A percentile compares a stretch with the other conserved stretches of the same genome.
Evolutionary conservation across 2,888 invertebrate species (phyloP).

Genomic region (Acrobasis repandana): DNA sequence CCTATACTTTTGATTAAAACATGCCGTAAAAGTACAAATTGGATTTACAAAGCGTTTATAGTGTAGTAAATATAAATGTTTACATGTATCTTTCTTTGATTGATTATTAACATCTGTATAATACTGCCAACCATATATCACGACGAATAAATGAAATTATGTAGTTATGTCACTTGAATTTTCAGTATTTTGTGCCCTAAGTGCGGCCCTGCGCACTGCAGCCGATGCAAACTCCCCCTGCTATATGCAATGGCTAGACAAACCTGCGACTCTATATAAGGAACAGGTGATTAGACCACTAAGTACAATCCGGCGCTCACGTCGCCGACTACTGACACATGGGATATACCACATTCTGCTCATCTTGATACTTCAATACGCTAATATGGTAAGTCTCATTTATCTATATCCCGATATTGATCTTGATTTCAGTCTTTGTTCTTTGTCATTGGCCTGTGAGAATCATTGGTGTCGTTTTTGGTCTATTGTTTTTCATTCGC

Average conservation of each 20-base stretch:
- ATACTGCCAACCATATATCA: background rate
- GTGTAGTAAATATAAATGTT: too few species aligned
- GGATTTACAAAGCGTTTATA: too few species aligned
- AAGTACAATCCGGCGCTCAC: constrained; percentile 75
- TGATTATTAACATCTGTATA: too few species aligned
- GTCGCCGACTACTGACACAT: constrained; percentile 60
- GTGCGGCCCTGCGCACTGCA: constrained; percentile 66
- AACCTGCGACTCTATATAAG: constrained; percentile 80
- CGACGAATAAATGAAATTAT: background rate
- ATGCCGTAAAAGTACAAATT: too few species aligned
- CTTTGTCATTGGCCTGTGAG: constrained; percentile 16
- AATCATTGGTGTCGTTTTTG: constrained; percentile 12
- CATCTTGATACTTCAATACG: constrained; percentile 43
- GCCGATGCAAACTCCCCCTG: constrained; percentile 70
- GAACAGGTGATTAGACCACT: constrained; percentile 76
- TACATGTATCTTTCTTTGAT: too few species aligned
- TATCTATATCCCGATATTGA: constrained; percentile 11
- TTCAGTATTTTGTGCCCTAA: constrained; percentile 29
- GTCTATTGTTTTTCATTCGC: background rate
- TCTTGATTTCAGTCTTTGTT: constrained; percentile 16
- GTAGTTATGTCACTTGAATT: background rate
- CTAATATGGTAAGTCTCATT: constrained; percentile 62
- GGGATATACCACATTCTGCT: constrained; percentile 53
- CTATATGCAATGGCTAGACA: constrained; percentile 75
- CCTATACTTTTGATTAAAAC: too few species aligned